Conservation (phyloP, 2,888 invertebrate genomes). For the Eupithecia subfuscata region DNA sequence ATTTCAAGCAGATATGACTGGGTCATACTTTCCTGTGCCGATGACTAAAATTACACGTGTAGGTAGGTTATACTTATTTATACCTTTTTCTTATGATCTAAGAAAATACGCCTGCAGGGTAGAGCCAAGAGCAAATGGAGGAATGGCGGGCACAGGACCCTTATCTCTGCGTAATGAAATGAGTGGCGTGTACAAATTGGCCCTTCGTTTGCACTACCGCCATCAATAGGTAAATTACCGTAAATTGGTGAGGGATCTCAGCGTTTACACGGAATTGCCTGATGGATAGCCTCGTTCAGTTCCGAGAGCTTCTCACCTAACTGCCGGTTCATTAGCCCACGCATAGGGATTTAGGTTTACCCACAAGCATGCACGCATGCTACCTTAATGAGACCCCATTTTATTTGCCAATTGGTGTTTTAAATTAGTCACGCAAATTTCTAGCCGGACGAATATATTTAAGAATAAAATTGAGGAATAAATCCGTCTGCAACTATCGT, state of each 20-base stretch:
- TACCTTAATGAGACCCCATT: background rate
- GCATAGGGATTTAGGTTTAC: background rate
- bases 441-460: background rate
- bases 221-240: constrained; percentile 57
- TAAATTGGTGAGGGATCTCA: constrained; percentile 56
- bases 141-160: constrained; percentile 68
- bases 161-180: constrained; percentile 77
- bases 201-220: constrained; percentile 56
- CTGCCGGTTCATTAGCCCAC: background rate
- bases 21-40: background rate
- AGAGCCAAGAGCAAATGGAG: constrained; percentile 46
- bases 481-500: background rate
- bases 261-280: constrained; percentile 53
- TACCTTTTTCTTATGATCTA: constrained; percentile 2
- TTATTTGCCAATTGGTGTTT: background rate
- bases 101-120: constrained; percentile 16
- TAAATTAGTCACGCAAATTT: background rate
- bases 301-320: background rate
- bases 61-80: background rate
- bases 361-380: background rate
- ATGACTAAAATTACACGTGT: background rate
- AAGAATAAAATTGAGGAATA: background rate
- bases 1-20: background rate
- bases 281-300: constrained; percentile 45
- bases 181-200: constrained; percentile 72